Conservation (phyloP, 2,888 invertebrate genomes). For the Polydrusus pterygomalis region DNA sequence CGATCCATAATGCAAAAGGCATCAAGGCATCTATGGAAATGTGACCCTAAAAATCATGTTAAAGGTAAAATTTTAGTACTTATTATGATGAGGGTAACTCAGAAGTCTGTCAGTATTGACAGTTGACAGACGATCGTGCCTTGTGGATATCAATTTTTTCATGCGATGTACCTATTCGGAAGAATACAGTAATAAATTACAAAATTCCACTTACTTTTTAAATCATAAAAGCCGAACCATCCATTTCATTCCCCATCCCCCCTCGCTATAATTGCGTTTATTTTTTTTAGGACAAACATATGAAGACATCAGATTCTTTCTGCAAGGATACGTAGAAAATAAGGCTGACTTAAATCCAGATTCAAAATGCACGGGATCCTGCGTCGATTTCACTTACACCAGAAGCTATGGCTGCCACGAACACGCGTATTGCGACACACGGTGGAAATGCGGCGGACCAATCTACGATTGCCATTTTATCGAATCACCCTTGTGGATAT, state of each 20-base stretch:
- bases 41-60: slow-evolving; percentile 82
- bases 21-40: slow-evolving; percentile 83
- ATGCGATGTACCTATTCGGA: no score
- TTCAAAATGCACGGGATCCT: slow-evolving; percentile 85
- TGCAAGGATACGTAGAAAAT: slow-evolving; percentile 92
- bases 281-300: slow-evolving; percentile 78
- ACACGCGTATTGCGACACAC: slow-evolving; percentile 81
- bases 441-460: slow-evolving; percentile 78
- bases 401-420: slow-evolving; percentile 83
- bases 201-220: no score
- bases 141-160: no score
- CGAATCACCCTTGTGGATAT: slow-evolving; percentile 92
- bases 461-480: slow-evolving; percentile 85
- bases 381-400: slow-evolving; percentile 83
- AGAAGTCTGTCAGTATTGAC: no score
- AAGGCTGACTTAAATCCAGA: slow-evolving; percentile 90
- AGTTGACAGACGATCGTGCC: no score
- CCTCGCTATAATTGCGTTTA: background rate
- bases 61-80: no score
- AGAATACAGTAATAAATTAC: no score
- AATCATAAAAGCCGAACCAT: no score
- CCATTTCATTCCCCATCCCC: no score
- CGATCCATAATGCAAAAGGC: slow-evolving; percentile 80
- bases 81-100: no score
- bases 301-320: slow-evolving; percentile 84